Evolutionary conservation across 2,888 invertebrate genomes (phyloP).

Genomic region (Melanotus villosus): DNA sequence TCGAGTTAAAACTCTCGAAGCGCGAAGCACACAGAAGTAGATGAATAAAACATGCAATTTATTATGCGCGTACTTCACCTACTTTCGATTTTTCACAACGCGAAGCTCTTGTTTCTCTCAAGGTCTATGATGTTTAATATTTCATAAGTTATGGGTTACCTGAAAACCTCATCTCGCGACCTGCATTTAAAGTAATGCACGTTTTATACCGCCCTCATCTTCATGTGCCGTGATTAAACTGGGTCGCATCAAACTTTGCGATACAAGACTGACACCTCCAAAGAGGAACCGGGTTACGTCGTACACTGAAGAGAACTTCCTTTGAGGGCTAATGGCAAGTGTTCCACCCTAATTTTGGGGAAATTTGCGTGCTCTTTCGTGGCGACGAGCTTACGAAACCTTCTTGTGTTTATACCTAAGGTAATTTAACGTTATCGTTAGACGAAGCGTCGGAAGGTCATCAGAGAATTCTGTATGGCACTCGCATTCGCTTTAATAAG

Average conservation of each 20-base stretch:
- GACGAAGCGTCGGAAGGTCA: conserved; percentile 22
- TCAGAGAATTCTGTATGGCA: conserved; percentile 26
- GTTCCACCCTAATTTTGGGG: conserved; percentile 23
- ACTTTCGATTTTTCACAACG: conserved; percentile 39
- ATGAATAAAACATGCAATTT: conserved; percentile 47
- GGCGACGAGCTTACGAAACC: not conserved
- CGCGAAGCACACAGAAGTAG: conserved; percentile 30
- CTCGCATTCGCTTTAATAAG: conserved; percentile 30
- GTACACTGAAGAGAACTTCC: conserved; percentile 24
- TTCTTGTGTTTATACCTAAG: conserved; percentile 34
- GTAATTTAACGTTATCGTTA: conserved; percentile 13
- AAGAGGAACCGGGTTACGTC: conserved; percentile 24
- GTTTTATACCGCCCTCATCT: conserved; percentile 18
- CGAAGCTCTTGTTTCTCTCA: conserved; percentile 11
- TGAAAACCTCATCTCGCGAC: conserved; percentile 5
- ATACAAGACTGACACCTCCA: conserved; percentile 32
- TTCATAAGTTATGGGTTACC: conserved; percentile 30
- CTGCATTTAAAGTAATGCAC: conserved; percentile 19
- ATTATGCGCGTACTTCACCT: conserved; percentile 45
- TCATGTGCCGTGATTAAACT: conserved; percentile 31
- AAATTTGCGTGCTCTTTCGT: conserved; percentile 36
- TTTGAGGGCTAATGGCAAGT: conserved; percentile 34
- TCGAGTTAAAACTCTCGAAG: conserved; percentile 34
- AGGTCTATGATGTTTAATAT: conserved; percentile 30
- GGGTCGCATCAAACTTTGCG: conserved; percentile 30